phyloP scores from a whole-genome alignment of 2,797 vertebrate species.

The Brachymystax lenok region DNA sequence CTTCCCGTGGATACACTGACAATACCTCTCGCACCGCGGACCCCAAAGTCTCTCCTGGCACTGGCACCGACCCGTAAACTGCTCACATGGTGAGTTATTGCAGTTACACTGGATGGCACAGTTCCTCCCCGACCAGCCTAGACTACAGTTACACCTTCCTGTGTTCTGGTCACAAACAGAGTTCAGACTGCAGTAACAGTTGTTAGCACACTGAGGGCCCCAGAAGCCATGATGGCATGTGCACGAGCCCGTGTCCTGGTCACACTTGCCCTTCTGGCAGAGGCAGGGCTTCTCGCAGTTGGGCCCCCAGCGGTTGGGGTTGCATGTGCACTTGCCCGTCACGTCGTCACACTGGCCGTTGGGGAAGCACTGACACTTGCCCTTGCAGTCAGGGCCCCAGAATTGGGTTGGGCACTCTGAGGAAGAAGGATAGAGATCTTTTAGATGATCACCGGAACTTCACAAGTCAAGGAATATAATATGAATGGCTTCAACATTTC shows the following conservation, averaged over 20 bases:
- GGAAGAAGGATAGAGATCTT: not conserved
- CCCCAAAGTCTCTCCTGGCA: conserved; percentile 91
- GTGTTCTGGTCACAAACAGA: conserved; percentile 89
- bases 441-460: not conserved
- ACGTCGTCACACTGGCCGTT: conserved; percentile 94
- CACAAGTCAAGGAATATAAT: too few species aligned
- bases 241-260: conserved; percentile 91
- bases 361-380: conserved; percentile 91
- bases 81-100: conserved; percentile 92
- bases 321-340: conserved; percentile 92
- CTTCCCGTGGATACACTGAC: conserved; percentile 92
- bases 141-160: conserved; percentile 88
- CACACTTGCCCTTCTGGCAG: conserved; percentile 94
- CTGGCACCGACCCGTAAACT: conserved; percentile 91
- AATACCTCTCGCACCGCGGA: conserved; percentile 88
- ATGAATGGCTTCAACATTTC: not conserved
- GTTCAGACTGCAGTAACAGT: conserved; percentile 94
- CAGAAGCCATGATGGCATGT: conserved; percentile 91
- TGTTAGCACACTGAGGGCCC: conserved; percentile 91
- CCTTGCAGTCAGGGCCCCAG: conserved; percentile 98
- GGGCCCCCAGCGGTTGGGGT: conserved; percentile 92
- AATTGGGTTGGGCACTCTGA: conserved; percentile 94
- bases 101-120: conserved; percentile 92
- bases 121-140: conserved; percentile 90
- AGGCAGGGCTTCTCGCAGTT: conserved; percentile 92